Base-by-base conservation (phyloP, 1,140 invertebrate species). In the Vollenhovia emeryi region DNA sequence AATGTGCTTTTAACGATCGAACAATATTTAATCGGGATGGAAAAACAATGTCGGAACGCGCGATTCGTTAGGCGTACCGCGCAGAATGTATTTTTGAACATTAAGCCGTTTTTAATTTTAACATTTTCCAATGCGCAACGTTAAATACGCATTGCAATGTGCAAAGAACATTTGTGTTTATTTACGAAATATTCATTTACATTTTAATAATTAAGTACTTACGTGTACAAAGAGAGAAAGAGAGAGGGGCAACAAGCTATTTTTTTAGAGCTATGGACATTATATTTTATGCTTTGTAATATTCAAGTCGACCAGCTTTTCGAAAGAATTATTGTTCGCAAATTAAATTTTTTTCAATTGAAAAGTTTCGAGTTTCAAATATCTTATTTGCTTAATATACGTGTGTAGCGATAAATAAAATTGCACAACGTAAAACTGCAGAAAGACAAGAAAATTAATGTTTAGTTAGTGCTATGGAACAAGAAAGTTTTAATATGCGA, bases 1-100 rank as follows among this genome's bases (percentile, higher is more conserved):
- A 82, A 82, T 82, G 78, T 57, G 78, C 64, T 82, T 82, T 82
- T 82, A 82, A 82, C 66, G 78, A 82, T 82, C 50, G 78, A 82
- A 82, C 66, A 82, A 82, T 82, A 82, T 69, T 82, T 82, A 82
- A 82, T 82, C 78, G 36, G 13, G 27, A 82, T 71, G 66, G 24
- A 82, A 82, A 82, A 82, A 82, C 78, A 13, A 71, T 71, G 64
- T 82, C 27, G 33, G 66, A 71, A 82, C 30, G 50, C 64, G 18
- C 33, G 21, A 55, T 7, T 52, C 15, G 24, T 45, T 57, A 52
- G 66, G n/a, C 11, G 57, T 33, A 13, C 8, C 2, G 3, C 48
- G n/a, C 21, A 33, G 7, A 30, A 80, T 57, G 50, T 45, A 18
- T 71, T 71, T 82, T 68, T 55, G 24, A 69, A 40, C n/a, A 50